Evolutionary conservation across 2,113 vertebrate species (phyloP).

Genomic region (Tragelaphus imberbis): DNA sequence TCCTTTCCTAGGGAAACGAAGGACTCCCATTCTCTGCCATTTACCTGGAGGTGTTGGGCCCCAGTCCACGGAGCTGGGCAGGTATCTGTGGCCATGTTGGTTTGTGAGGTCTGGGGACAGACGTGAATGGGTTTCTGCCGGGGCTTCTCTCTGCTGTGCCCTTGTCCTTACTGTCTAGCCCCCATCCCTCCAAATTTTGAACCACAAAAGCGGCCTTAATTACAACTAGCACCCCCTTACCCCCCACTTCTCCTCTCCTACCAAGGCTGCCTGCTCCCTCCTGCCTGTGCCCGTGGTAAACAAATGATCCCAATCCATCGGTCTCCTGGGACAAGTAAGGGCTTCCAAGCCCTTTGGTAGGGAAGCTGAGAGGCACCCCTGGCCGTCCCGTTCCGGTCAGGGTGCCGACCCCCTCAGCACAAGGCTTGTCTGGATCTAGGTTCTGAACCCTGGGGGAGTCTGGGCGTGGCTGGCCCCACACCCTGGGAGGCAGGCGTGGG

Average conservation of each 20-base stretch:
- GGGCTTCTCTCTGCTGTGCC: background rate
- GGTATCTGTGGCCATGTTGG: background rate
- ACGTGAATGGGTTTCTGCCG: background rate
- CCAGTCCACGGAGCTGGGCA: background rate
- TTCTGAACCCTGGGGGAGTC: background rate
- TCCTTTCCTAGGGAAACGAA: background rate
- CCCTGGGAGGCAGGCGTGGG: background rate
- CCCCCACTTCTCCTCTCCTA: too few species aligned
- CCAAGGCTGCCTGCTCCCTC: background rate
- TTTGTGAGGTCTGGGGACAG: background rate
- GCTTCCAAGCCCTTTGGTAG: background rate
- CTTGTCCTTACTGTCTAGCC: background rate
- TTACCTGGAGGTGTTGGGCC: background rate
- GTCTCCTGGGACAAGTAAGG: background rate
- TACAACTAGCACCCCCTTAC: background rate
- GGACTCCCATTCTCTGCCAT: background rate
- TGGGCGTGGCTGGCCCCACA: background rate
- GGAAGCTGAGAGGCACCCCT: background rate
- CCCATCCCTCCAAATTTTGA: background rate
- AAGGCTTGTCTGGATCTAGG: background rate
- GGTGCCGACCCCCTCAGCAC: background rate
- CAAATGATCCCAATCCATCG: background rate
- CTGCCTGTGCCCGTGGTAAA: background rate
- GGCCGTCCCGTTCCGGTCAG: fast-evolving
- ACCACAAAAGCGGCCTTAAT: background rate